Conservation (phyloP, 2,113 vertebrate genomes). For the Hymenochirus boettgeri region DNA sequence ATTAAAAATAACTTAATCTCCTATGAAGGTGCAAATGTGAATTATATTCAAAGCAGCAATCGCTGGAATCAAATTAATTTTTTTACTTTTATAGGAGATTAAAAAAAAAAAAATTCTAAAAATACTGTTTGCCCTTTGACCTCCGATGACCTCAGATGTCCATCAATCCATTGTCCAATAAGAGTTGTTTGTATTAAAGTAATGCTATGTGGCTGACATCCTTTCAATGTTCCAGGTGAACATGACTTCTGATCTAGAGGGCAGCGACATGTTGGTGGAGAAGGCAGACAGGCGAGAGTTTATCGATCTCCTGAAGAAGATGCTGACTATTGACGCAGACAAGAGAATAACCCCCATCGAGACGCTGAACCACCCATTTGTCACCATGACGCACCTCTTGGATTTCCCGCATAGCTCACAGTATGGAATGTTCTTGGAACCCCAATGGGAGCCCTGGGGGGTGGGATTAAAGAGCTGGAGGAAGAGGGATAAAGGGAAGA, state of each 20-base stretch:
- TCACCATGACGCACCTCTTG: constrained; percentile 93
- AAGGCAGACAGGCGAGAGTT: constrained; percentile 96
- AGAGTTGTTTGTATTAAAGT: no score
- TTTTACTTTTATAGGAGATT: no score
- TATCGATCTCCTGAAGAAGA: constrained; percentile 96
- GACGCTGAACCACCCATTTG: constrained; percentile 95
- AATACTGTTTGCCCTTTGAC: no score
- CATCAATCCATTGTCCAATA: no score
- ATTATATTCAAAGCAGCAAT: no score
- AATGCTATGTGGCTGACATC: neutral
- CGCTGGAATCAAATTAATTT: no score
- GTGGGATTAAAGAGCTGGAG: constrained; percentile 18
- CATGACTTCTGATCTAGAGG: constrained; percentile 92
- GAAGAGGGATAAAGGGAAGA: neutral
- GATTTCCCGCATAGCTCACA: constrained; percentile 97
- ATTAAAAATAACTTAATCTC: no score
- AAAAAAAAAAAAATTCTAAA: no score
- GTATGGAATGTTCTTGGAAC: constrained; percentile 67
- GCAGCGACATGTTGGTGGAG: constrained; percentile 94
- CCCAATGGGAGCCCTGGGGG: neutral
- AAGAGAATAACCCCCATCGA: constrained; percentile 97
- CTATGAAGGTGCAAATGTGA: no score
- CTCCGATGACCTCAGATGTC: no score
- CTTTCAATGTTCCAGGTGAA: constrained; percentile 75
- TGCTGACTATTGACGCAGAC: constrained; percentile 96